phyloP scores from a whole-genome alignment of 37 sponge, comb jelly and placozoan genomes.

The Amphimedon queenslandica region DNA sequence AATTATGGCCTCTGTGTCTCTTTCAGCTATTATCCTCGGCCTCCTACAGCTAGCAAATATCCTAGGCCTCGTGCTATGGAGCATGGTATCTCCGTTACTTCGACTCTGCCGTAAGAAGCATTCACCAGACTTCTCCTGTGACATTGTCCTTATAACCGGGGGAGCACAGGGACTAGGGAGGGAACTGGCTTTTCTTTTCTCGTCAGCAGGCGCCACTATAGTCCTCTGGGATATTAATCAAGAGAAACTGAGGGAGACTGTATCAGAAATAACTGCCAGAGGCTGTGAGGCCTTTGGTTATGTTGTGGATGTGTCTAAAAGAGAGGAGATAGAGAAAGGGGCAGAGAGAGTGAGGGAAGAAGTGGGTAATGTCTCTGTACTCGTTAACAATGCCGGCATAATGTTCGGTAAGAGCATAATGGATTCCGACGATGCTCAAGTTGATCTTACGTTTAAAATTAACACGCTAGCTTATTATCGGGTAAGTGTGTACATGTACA shows the following conservation, averaged over 20 bases:
- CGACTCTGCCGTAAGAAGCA: too few species aligned
- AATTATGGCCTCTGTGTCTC: too few species aligned
- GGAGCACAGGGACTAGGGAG: constrained; percentile 65
- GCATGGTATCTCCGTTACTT: too few species aligned
- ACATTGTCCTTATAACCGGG: constrained; percentile 66
- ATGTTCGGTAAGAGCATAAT: constrained; percentile 41
- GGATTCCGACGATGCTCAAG: constrained; percentile 19
- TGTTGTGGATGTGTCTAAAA: constrained; percentile 34
- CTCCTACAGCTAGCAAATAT: too few species aligned
- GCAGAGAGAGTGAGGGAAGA: constrained; percentile 57
- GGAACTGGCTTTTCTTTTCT: constrained; percentile 15
- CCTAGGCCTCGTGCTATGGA: too few species aligned
- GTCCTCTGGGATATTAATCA: constrained; percentile 75
- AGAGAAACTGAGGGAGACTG: constrained; percentile 12
- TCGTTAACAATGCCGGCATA: constrained; percentile 82
- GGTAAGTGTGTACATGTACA: constrained; percentile 24
- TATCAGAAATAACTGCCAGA: background rate
- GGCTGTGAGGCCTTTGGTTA: constrained; percentile 42
- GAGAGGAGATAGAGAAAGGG: constrained; percentile 36
- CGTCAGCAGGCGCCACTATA: constrained; percentile 30
- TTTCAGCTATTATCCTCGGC: too few species aligned
- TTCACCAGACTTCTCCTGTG: constrained; percentile 36
- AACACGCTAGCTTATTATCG: constrained; percentile 55
- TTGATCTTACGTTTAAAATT: constrained; percentile 29
- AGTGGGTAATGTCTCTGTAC: constrained; percentile 68